Base-by-base conservation (phyloP, 2,113 vertebrate genomes). In the Geococcyx californianus region DNA sequence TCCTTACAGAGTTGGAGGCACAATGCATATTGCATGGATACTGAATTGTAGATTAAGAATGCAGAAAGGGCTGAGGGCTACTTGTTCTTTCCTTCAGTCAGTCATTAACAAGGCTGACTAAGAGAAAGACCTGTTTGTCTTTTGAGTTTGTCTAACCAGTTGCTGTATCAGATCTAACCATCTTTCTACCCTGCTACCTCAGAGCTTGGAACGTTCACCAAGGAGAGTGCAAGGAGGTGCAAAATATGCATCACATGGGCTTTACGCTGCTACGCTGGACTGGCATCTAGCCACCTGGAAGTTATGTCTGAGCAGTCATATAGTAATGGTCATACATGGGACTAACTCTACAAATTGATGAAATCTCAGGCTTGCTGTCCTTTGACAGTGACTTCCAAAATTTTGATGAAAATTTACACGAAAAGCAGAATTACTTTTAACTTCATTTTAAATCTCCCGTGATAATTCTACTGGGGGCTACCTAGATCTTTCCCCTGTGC, bases 211-310 rank as follows among this genome's bases (percentile, higher is more conserved):
- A 12, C 12, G 3, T 23, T 78, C 6, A 15, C 56, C 7, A 29
- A 31, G 54, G 28, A 59, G n/a, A 51, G 52, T 4, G 8, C 1
- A n/a, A 63, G 34, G 40, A 80, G 19, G 10, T 52, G 19, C 13
- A 17, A 60, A 60, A 52, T 23, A 25, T 18, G 9, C 9, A 4
- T 54, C 1, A 0, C 18, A 7, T 20, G 44, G 24, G 18, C 33
- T 69, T 44, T 25, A 15, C 1, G 0, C 40, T 10, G 47, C 64
- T 52, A 4, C 2, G 0, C 38, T 34, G 51, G 21, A 8, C 56
- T 0, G 0, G n/a, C 8, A 16, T 31, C 56, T 34, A 8, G 9
- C 7, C 16, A 12, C 13, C 16, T 26, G 26, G 36, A 23, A 62
- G 25, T n/a, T 34, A 13, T 7, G 10, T 45, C 16, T 52, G 7